phyloP scores from a whole-genome alignment of 2,888 invertebrate species.

The Drosophila hawaiiensis region DNA sequence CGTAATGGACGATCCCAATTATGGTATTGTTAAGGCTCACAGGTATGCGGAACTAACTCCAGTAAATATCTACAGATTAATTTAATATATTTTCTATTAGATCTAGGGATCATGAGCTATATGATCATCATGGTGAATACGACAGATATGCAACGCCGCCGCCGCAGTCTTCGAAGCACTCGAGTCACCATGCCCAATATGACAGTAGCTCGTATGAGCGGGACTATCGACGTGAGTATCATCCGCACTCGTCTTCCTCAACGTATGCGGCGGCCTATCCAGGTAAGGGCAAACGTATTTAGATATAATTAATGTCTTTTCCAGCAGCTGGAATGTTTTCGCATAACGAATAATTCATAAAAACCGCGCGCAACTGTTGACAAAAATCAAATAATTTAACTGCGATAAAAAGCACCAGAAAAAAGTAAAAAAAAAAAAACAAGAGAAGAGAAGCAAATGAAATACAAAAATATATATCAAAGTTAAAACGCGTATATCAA shows the following conservation, averaged over 20 bases:
- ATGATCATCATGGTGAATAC: slow-evolving; percentile 84
- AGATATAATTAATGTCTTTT: slow-evolving; percentile 56
- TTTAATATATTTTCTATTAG: slow-evolving; percentile 43
- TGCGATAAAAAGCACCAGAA: slow-evolving; percentile 30
- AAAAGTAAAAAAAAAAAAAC: slow-evolving; percentile 21
- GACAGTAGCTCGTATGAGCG: slow-evolving; percentile 84
- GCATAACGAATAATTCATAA: slow-evolving; percentile 51
- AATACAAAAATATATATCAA: slow-evolving; percentile 49
- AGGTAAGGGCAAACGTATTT: slow-evolving; percentile 74
- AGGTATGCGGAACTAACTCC: slow-evolving; percentile 60
- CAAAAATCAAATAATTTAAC: slow-evolving; percentile 45
- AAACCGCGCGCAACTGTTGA: slow-evolving; percentile 58
- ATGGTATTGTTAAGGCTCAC: slow-evolving; percentile 86
- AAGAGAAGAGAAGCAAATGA: slow-evolving; percentile 41
- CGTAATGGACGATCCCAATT: slow-evolving; percentile 91
- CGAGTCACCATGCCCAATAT: slow-evolving; percentile 83
- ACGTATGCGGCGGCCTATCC: slow-evolving; percentile 81
- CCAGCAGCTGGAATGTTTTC: slow-evolving; percentile 59
- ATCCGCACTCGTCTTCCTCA: slow-evolving; percentile 84
- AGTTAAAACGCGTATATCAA: slow-evolving; percentile 61
- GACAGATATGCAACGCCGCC: slow-evolving; percentile 84
- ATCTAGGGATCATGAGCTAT: slow-evolving; percentile 83
- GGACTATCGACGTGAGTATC: slow-evolving; percentile 83
- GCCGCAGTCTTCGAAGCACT: slow-evolving; percentile 82
- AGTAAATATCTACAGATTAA: neutral